Conservation (phyloP, 2,888 invertebrate genomes). For the Phalangium opilio region DNA sequence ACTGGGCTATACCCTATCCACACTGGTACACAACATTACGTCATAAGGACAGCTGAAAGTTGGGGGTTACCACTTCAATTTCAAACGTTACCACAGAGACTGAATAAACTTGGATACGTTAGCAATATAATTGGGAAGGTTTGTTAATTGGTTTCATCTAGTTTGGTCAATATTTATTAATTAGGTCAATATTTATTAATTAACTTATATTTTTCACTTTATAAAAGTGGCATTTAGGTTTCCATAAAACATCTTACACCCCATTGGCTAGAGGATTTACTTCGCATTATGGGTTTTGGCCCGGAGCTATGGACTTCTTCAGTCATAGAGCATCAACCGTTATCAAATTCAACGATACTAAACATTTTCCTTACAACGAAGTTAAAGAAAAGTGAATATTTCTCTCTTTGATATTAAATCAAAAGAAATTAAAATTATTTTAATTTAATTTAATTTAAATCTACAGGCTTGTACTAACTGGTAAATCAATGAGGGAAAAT, state of each 20-base stretch:
- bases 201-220: neutral
- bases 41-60: neutral
- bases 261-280: slow-evolving; percentile 62
- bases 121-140: no score
- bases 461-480: slow-evolving; percentile 21
- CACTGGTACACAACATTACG: slow-evolving; percentile 35
- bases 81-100: no score
- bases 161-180: no score
- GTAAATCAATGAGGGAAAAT: slow-evolving; percentile 47
- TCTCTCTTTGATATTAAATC: no score
- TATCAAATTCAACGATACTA: slow-evolving; percentile 15
- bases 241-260: slow-evolving; percentile 53
- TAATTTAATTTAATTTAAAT: no score
- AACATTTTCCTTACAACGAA: slow-evolving; percentile 21
- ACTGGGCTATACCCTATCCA: slow-evolving; percentile 84
- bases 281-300: slow-evolving; percentile 68
- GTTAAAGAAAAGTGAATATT: no score
- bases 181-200: no score
- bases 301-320: slow-evolving; percentile 74
- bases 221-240: slow-evolving; percentile 55
- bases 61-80: no score
- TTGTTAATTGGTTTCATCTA: no score
- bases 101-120: no score
- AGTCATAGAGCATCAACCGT: slow-evolving; percentile 48
- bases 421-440: no score